Evolutionary conservation across 1,140 invertebrate genomes (phyloP).

Genomic region (Vanessa atalanta): DNA sequence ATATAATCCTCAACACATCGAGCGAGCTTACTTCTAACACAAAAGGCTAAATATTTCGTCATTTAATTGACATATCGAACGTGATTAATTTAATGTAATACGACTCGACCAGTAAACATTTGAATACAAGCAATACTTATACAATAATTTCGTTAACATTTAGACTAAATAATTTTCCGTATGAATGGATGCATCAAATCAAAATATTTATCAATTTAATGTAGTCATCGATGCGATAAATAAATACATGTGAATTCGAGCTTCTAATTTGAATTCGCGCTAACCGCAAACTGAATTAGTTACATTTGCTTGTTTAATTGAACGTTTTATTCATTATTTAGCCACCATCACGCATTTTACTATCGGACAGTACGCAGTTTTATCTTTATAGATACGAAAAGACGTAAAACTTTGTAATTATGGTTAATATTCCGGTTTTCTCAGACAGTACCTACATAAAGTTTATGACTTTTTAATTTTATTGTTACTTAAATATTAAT

Average conservation of each 20-base stretch:
- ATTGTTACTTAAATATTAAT: background rate
- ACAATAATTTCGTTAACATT: background rate
- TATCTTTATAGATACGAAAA: constrained; percentile 2
- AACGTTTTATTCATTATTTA: constrained; percentile 34
- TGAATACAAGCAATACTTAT: background rate
- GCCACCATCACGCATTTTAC: background rate
- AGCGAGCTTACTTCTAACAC: no score
- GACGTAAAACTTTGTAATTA: background rate
- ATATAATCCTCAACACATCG: no score
- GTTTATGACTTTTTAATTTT: background rate
- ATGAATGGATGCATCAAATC: constrained; percentile 16
- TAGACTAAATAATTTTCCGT: constrained; percentile 15
- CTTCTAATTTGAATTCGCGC: constrained; percentile 37
- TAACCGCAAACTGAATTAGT: constrained; percentile 39
- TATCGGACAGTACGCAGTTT: background rate
- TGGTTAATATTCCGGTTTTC: background rate
- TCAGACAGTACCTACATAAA: background rate
- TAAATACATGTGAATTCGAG: constrained; percentile 31
- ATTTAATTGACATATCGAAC: no score
- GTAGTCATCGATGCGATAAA: constrained; percentile 23
- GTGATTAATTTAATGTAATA: no score
- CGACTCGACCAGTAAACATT: background rate
- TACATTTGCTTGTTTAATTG: constrained; percentile 38
- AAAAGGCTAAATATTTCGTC: no score
- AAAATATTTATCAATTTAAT: constrained; percentile 33